Evolutionary conservation across 2,797 vertebrate genomes (phyloP).

Genomic region (Danio tinwini): DNA sequence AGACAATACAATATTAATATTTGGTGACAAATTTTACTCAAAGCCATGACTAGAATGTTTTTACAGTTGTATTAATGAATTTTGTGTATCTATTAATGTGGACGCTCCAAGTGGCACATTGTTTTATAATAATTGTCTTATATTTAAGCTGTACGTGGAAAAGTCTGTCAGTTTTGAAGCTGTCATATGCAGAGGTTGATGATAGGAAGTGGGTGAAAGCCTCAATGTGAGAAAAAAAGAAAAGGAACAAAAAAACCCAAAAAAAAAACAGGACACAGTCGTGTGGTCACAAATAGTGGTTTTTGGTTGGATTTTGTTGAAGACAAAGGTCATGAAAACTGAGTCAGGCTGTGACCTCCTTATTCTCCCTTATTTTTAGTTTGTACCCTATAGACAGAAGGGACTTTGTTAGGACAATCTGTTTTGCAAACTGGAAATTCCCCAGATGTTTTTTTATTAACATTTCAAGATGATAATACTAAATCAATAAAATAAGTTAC

Average conservation of each 20-base stretch:
- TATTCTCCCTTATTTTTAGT: neutral
- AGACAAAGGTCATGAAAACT: neutral
- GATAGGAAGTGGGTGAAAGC: neutral
- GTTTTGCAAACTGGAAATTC: neutral
- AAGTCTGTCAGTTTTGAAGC: neutral
- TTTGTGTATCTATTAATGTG: too few species aligned
- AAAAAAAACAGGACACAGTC: neutral
- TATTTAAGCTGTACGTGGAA: too few species aligned
- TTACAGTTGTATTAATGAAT: too few species aligned
- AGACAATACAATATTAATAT: too few species aligned
- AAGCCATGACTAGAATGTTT: too few species aligned
- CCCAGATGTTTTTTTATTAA: neutral
- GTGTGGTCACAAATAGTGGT: neutral
- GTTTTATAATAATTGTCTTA: too few species aligned
- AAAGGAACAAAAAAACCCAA: too few species aligned
- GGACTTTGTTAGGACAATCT: neutral
- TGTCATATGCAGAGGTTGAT: neutral
- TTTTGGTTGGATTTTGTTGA: too few species aligned
- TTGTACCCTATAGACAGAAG: neutral
- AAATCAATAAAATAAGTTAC: conserved; percentile 5
- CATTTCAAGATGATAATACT: neutral
- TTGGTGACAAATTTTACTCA: too few species aligned
- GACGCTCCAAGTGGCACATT: too few species aligned
- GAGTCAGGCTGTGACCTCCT: neutral
- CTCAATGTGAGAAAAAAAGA: neutral